These are phyloP conservation scores for Hemicentrotus pulcherrimus DNA, from an alignment of 35 echinoderm and acorn worm genomes.

Conservation along the genomic window DNA sequence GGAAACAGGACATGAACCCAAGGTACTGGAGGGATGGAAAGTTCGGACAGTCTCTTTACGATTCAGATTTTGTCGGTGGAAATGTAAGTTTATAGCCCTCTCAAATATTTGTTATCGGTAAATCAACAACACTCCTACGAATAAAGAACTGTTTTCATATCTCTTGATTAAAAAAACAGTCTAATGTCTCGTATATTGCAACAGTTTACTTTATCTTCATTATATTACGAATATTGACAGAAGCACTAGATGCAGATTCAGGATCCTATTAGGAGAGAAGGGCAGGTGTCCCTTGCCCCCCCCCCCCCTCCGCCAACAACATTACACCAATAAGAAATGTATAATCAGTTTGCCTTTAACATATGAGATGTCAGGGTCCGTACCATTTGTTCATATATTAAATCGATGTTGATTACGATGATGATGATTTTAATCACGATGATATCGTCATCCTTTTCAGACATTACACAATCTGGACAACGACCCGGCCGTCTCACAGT, in stretches of 20 bases:
- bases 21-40: slow-evolving; percentile 67
- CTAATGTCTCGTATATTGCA: too few relatives aligned
- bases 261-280: too few relatives aligned
- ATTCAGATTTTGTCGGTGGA: slow-evolving; percentile 76
- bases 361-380: not conserved
- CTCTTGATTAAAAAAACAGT: too few relatives aligned
- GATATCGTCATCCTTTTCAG: slow-evolving; percentile 8
- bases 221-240: too few relatives aligned
- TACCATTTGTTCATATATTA: not conserved
- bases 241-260: too few relatives aligned
- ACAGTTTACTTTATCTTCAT: too few relatives aligned
- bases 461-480: slow-evolving; percentile 49
- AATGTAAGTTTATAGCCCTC: slow-evolving; percentile 7
- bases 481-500: slow-evolving; percentile 56
- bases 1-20: slow-evolving; percentile 86
- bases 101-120: not conserved
- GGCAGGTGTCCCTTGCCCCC: too few relatives aligned
- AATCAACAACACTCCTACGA: too few relatives aligned
- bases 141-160: too few relatives aligned
- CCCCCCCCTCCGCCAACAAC: too few relatives aligned
- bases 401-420: not conserved
- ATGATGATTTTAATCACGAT: not conserved
- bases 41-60: slow-evolving; percentile 75
- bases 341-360: too few relatives aligned
- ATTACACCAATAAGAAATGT: too few relatives aligned